Conservation (phyloP, 2,888 invertebrate species). For the Timema podura region DNA sequence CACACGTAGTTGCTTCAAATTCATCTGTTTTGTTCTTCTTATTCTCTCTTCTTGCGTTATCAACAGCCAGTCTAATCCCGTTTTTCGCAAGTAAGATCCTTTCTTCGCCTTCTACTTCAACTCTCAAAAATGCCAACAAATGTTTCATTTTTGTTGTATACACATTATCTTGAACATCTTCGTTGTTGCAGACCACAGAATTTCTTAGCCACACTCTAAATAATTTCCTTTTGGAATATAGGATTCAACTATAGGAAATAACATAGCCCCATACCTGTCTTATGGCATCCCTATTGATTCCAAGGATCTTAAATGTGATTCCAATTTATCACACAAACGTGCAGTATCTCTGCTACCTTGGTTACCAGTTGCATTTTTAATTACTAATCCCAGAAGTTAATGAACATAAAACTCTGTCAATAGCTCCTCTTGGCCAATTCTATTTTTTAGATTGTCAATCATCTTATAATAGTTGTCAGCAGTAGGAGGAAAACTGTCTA, state of each 20-base stretch:
- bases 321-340: neutral
- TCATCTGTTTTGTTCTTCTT: neutral
- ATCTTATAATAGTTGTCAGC: conserved; percentile 36
- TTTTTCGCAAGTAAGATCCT: neutral
- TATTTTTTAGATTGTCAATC: conserved; percentile 24
- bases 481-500: conserved; percentile 34
- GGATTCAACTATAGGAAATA: neutral
- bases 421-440: neutral
- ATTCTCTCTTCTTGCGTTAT: neutral
- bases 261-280: neutral
- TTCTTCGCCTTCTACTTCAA: neutral
- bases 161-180: neutral
- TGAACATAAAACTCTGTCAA: conserved; percentile 1
- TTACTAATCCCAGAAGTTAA: neutral
- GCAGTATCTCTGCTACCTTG: neutral
- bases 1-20: neutral
- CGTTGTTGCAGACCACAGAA: neutral
- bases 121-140: neutral
- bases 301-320: neutral
- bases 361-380: neutral
- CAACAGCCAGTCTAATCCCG: neutral
- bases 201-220: neutral
- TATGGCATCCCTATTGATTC: neutral
- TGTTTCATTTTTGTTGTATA: neutral
- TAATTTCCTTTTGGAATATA: neutral